Evolutionary conservation across 35 echinoderm and acorn worm species (phyloP).

Genomic region (Lytechinus variegatus): DNA sequence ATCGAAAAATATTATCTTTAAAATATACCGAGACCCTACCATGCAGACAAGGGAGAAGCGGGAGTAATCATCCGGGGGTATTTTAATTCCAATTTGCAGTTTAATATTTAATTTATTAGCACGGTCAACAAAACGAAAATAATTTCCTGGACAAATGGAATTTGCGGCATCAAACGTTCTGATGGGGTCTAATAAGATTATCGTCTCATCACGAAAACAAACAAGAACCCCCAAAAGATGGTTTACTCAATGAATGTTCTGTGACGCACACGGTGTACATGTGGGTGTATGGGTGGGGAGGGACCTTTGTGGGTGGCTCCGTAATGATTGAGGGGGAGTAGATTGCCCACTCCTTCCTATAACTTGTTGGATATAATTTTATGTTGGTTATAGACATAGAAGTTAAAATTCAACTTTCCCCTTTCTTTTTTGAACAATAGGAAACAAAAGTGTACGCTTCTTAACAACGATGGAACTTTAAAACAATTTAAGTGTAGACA

Average conservation of each 20-base stretch:
- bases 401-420: too few relatives aligned
- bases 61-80: neutral
- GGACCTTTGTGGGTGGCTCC: neutral
- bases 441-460: too few relatives aligned
- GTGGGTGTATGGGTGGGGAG: neutral
- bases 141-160: conserved; percentile 4
- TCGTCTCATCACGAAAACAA: conserved; percentile 11
- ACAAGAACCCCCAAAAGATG: neutral
- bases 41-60: neutral
- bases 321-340: neutral
- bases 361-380: too few relatives aligned
- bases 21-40: neutral
- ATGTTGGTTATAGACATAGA: too few relatives aligned
- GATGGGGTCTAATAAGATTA: neutral
- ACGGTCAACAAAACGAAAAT: neutral
- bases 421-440: too few relatives aligned
- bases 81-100: neutral
- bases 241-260: neutral
- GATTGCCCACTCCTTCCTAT: too few relatives aligned
- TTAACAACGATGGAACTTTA: too few relatives aligned
- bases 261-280: neutral
- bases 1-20: neutral
- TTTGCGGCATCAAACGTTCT: neutral
- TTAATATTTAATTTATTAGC: conserved; percentile 15
- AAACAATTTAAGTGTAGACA: too few relatives aligned